Evolutionary conservation across 2,888 invertebrate genomes (phyloP).

Genomic region (Lasioglossum pauxillum): DNA sequence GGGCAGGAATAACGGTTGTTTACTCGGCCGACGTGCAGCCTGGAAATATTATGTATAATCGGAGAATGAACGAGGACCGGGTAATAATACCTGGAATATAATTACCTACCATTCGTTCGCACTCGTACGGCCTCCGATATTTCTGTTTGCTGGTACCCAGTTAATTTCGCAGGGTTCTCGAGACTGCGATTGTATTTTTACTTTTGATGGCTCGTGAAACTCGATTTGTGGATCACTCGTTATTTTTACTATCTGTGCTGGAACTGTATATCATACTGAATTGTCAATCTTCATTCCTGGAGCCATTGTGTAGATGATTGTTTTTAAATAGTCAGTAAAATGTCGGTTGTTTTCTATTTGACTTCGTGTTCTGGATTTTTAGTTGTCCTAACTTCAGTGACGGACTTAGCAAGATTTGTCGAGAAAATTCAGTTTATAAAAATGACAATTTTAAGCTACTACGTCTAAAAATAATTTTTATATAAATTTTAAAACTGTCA

Average conservation of each 20-base stretch:
- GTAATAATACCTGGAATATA: slow-evolving; percentile 32
- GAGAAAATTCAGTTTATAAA: too few species aligned
- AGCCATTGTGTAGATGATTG: too few species aligned
- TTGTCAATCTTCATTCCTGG: too few species aligned
- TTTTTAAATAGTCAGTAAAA: too few species aligned
- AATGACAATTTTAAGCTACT: too few species aligned
- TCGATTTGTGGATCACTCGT: background rate
- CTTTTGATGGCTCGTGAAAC: background rate
- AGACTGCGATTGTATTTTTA: background rate
- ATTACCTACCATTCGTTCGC: slow-evolving; percentile 36
- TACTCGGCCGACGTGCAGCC: slow-evolving; percentile 30
- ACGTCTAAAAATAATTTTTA: too few species aligned
- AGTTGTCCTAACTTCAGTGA: too few species aligned
- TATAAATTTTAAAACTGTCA: too few species aligned
- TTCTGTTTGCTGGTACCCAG: slow-evolving; percentile 41
- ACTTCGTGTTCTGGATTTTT: too few species aligned
- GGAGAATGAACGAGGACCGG: slow-evolving; percentile 26
- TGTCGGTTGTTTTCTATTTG: too few species aligned
- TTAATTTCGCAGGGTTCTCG: slow-evolving; percentile 24
- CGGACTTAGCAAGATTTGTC: too few species aligned
- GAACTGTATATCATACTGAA: background rate
- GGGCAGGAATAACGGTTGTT: slow-evolving; percentile 32
- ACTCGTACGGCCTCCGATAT: slow-evolving; percentile 10
- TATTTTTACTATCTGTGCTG: background rate
- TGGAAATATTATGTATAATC: slow-evolving; percentile 26